These are phyloP conservation scores for Drosophila barbarae DNA, from an alignment of 2,888 invertebrate genomes.

Conservation along the genomic window DNA sequence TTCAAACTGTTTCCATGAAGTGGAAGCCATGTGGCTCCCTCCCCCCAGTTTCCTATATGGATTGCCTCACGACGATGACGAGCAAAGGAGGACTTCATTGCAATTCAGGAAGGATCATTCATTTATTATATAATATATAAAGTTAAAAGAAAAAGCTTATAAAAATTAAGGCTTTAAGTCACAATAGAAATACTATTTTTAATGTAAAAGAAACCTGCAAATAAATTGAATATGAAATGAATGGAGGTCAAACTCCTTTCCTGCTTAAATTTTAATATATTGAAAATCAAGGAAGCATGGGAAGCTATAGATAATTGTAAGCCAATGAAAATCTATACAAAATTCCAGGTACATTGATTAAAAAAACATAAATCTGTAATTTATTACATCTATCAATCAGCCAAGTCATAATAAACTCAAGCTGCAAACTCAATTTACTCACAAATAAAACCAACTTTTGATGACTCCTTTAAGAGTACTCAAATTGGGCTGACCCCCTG, in stretches of 20 bases:
- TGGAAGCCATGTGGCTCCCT: constrained; percentile 47
- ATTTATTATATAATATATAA: too few species aligned
- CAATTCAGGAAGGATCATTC: neutral
- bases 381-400: neutral
- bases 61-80: constrained; percentile 30
- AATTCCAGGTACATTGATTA: neutral
- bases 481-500: constrained; percentile 19
- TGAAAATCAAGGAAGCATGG: too few species aligned
- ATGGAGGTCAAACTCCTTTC: too few species aligned
- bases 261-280: too few species aligned
- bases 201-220: too few species aligned
- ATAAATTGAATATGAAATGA: too few species aligned
- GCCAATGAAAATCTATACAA: too few species aligned
- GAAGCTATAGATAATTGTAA: too few species aligned
- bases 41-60: constrained; percentile 10
- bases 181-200: too few species aligned
- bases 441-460: constrained; percentile 9
- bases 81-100: constrained; percentile 1
- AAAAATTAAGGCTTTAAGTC: too few species aligned
- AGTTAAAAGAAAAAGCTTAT: too few species aligned
- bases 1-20: constrained; percentile 71
- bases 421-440: neutral
- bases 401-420: constrained; percentile 4
- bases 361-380: neutral
- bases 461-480: neutral